Base-by-base conservation (phyloP, 2,888 invertebrate genomes). In the Geophilus truncorum region DNA sequence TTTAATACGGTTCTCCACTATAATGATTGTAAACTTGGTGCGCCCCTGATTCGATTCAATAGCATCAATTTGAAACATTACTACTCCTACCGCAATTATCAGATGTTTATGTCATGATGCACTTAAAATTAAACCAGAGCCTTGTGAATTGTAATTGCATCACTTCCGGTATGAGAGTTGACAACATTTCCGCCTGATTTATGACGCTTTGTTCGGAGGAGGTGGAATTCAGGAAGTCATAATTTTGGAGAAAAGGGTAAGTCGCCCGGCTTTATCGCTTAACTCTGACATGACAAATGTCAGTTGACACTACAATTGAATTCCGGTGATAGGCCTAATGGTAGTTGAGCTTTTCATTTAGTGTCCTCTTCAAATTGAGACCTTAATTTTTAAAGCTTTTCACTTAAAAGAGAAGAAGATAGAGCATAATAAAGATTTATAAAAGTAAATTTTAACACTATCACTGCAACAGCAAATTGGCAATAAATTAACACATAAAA, bases 191-290 rank as follows among this genome's bases (percentile, higher is more conserved):
- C 70, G 70, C 70, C 25, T 70, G 70, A 70, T 70, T 70, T 70
- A 70, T 70, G 70, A n/a, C 70, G 70, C 70, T 70, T 70, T 70
- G 70, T 70, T 70, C 70, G 6, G 25, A 70, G 70, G 70, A 70
- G 70, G 70, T 70, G 70, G 70, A 70, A 70, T 70, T 70, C 70
- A 70, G 70, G 70, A 70, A 70, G 70, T 25, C 70, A 70, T 70
- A 70, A 70, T 70, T 70, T 70, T 70, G 70, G 70, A 70, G 70
- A 70, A 70, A 70, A 70, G 70, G 70, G 70, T 70, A 70, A 70
- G 70, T 70, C 70, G 70, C 70, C 70, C 25, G 70, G 70, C 70
- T 70, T 70, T 70, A 70, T 70, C 70, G 70, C 70, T 70, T 70
- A 70, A 70, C 70, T 70, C 70, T 70, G 70, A 70, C 70, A 70